Conservation (phyloP, 1,140 invertebrate genomes). For the Theocolax elegans region DNA sequence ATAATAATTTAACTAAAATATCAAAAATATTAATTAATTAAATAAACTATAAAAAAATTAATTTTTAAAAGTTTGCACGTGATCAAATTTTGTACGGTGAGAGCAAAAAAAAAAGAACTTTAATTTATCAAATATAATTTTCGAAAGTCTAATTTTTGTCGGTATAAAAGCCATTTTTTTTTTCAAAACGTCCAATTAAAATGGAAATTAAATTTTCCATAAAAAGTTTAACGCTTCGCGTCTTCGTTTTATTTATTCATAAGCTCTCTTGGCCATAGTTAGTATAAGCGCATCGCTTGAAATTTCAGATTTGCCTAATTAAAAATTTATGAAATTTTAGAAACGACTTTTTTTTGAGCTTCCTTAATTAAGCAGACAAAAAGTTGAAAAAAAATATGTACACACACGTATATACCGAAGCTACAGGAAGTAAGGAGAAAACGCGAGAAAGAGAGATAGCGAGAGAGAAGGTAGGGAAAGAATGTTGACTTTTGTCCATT, state of each 20-base stretch:
- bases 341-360: background rate
- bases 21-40: too few relatives aligned
- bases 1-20: too few relatives aligned
- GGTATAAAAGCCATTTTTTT: too few relatives aligned
- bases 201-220: background rate
- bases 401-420: too few relatives aligned
- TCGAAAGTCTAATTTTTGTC: too few relatives aligned
- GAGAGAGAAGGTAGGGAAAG: background rate
- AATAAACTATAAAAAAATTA: too few relatives aligned
- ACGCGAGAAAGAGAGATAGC: background rate
- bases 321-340: slow-evolving; percentile 1
- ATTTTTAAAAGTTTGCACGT: too few relatives aligned
- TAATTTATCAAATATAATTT: too few relatives aligned
- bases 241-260: background rate
- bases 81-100: too few relatives aligned
- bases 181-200: background rate
- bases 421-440: background rate
- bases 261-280: background rate
- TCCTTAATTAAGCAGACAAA: background rate
- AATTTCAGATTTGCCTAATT: background rate
- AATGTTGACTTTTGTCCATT: slow-evolving; percentile 19
- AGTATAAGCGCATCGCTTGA: background rate
- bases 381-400: background rate
- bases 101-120: too few relatives aligned
- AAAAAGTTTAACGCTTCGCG: background rate